A percentile compares a stretch with the other conserved stretches of the same genome.
Evolutionary conservation across 2,888 invertebrate genomes (phyloP).

Genomic region (Euplexia lucipara): DNA sequence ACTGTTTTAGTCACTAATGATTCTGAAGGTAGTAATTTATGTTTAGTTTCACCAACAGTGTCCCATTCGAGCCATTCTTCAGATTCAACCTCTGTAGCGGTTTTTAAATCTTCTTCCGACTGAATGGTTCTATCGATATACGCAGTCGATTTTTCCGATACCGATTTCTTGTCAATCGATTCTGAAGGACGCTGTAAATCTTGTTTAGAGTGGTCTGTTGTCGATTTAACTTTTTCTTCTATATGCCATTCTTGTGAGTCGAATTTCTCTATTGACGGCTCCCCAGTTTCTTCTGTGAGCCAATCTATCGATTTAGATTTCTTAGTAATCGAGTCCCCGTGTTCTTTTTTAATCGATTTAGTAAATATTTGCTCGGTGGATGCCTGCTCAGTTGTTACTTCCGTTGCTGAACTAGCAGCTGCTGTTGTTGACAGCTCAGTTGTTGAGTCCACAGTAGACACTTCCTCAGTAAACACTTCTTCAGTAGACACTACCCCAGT

Average conservation of each 20-base stretch:
- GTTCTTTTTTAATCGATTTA: background rate
- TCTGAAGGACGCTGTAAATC: too few relatives aligned
- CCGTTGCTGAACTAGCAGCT: background rate
- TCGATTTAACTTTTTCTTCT: background rate
- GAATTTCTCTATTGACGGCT: background rate
- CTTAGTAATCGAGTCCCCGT: background rate
- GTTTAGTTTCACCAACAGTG: background rate
- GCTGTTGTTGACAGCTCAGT: background rate
- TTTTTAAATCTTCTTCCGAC: background rate
- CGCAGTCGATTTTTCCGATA: background rate
- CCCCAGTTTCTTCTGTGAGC: background rate
- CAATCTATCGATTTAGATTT: background rate
- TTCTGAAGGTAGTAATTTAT: slow-evolving; percentile 9
- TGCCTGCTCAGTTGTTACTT: background rate
- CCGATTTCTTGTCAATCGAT: background rate
- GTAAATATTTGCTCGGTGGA: background rate
- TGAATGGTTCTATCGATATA: background rate
- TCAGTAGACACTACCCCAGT: too few relatives aligned
- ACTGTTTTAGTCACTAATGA: background rate
- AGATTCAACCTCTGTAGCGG: background rate
- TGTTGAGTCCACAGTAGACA: background rate
- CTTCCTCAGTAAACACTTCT: too few relatives aligned
- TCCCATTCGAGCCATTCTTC: slow-evolving; percentile 24
- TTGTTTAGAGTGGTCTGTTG: too few relatives aligned
- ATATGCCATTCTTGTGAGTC: background rate